Conservation (phyloP, 2,113 vertebrate genomes). For the Machaerirhynchus nigripectus region DNA sequence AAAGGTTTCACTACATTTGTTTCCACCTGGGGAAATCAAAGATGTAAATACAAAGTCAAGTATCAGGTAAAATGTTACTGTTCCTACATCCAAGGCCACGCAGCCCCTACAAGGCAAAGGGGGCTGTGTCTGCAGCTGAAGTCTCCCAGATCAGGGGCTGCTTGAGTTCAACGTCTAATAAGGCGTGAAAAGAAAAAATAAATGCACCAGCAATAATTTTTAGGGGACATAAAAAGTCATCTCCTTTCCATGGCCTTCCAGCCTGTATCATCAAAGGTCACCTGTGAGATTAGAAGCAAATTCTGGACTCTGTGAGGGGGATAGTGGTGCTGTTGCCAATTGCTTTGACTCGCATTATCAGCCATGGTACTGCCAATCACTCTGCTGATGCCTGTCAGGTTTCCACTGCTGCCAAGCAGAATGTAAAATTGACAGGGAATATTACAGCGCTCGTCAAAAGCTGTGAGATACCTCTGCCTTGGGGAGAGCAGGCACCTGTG, state of each 20-base stretch:
- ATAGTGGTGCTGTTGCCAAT: constrained; percentile 53
- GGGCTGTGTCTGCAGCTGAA: background rate
- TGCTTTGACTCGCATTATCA: constrained; percentile 65
- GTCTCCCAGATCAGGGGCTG: background rate
- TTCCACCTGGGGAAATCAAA: background rate
- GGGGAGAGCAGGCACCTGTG: constrained; percentile 62
- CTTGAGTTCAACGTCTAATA: background rate
- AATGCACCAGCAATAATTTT: background rate
- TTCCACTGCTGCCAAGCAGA: constrained; percentile 56
- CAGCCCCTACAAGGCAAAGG: background rate
- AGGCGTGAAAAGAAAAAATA: background rate
- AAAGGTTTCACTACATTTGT: background rate
- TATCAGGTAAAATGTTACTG: background rate
- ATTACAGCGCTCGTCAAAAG: constrained; percentile 10
- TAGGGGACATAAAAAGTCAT: background rate
- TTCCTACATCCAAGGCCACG: accelerated
- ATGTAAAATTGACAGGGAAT: constrained; percentile 70
- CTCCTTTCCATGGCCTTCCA: constrained; percentile 20
- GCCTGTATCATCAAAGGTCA: constrained; percentile 56
- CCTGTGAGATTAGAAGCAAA: constrained; percentile 29
- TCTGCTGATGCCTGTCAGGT: constrained; percentile 64
- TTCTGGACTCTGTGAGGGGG: constrained; percentile 51
- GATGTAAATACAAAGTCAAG: background rate
- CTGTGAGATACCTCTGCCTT: constrained; percentile 60
- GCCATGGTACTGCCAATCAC: constrained; percentile 65